A percentile compares a stretch with the other conserved stretches of the same genome.
These are phyloP conservation scores for Eumeta japonica DNA, from an alignment of 1,140 invertebrate genomes.

Conservation along the genomic window DNA sequence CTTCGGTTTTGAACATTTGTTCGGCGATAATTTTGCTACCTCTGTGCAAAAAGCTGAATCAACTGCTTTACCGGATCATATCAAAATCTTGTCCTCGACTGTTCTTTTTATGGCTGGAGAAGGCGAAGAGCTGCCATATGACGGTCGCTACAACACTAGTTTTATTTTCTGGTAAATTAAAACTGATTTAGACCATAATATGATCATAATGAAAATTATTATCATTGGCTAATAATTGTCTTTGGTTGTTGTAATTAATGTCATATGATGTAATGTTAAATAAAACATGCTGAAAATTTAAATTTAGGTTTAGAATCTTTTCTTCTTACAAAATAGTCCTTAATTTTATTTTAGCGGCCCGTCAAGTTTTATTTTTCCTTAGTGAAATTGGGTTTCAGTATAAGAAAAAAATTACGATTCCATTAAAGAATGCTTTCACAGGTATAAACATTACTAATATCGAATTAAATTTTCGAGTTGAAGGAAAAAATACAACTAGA, in stretches of 20 bases:
- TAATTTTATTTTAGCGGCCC: no score
- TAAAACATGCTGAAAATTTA: not conserved
- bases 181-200: not conserved
- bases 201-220: not conserved
- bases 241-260: not conserved
- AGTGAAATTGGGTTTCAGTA: no score
- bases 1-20: slow-evolving; percentile 40
- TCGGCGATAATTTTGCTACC: slow-evolving; percentile 39
- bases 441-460: no score
- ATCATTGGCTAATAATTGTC: not conserved
- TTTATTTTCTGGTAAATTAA: slow-evolving; percentile 40
- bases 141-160: slow-evolving; percentile 40
- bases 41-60: slow-evolving; percentile 47
- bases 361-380: no score
- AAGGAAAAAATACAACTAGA: no score
- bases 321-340: no score
- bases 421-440: no score
- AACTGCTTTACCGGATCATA: slow-evolving; percentile 29
- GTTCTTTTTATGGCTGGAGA: slow-evolving; percentile 51
- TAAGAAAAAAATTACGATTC: no score
- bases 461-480: no score
- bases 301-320: no score
- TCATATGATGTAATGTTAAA: not conserved
- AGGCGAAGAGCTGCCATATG: slow-evolving; percentile 46
- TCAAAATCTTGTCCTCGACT: slow-evolving; percentile 35